A percentile compares a stretch with the other conserved stretches of the same genome.
These are phyloP conservation scores for Magallana angulata DNA, from an alignment of 1,140 invertebrate genomes.

Conservation along the genomic window DNA sequence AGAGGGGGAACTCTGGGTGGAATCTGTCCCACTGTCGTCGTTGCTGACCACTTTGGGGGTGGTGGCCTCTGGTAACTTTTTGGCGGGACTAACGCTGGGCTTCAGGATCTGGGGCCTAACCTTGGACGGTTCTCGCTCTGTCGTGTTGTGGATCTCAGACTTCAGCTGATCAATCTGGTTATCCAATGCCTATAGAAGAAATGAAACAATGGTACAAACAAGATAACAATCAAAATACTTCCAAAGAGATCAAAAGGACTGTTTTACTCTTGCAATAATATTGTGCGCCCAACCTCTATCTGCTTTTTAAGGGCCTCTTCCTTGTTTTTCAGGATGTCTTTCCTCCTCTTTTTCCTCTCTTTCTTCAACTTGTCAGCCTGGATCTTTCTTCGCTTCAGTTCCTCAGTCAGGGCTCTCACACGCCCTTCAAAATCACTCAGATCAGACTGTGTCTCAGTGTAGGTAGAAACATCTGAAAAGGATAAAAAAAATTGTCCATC, in stretches of 20 bases:
- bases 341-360: conserved; percentile 79
- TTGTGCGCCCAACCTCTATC: conserved; percentile 78
- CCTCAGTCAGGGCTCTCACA: conserved; percentile 81
- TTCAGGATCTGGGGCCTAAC: conserved; percentile 82
- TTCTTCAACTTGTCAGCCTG: conserved; percentile 81
- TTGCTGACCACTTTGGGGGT: conserved; percentile 47
- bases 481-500: not conserved
- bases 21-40: conserved; percentile 57
- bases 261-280: too few species aligned
- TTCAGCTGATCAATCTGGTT: conserved; percentile 80
- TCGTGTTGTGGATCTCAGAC: conserved; percentile 79
- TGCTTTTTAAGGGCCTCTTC: conserved; percentile 82
- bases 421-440: conserved; percentile 82
- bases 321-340: conserved; percentile 81
- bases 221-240: too few species aligned
- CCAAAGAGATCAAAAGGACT: too few species aligned
- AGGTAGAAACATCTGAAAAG: conserved; percentile 50
- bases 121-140: conserved; percentile 72
- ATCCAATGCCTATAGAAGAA: conserved; percentile 79
- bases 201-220: not conserved
- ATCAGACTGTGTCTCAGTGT: conserved; percentile 81
- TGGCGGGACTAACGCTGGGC: conserved; percentile 73
- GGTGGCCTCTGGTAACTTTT: conserved; percentile 50
- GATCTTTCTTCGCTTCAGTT: conserved; percentile 79
- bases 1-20: conserved; percentile 63